Evolutionary conservation across 2,113 vertebrate species (phyloP).

Genomic region (Emydura subglobosa): DNA sequence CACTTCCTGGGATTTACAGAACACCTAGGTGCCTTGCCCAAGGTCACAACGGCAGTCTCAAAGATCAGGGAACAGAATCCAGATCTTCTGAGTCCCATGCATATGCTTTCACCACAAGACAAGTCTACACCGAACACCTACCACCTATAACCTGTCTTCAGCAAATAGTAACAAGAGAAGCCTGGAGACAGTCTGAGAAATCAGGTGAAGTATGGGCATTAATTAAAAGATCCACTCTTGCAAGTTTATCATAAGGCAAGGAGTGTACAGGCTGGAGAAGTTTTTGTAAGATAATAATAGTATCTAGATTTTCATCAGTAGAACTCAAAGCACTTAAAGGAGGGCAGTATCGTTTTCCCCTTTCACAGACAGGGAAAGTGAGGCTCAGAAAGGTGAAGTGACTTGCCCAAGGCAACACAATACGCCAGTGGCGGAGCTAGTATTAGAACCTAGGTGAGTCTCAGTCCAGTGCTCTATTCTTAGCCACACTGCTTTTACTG

Average conservation of each 20-base stretch:
- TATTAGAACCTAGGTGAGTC: neutral
- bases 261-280: no score
- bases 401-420: neutral
- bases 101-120: no score
- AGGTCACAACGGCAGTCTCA: no score
- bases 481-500: accelerated
- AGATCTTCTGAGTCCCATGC: no score
- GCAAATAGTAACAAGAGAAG: constrained; percentile 16
- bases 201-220: neutral
- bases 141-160: neutral
- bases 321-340: neutral
- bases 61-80: no score
- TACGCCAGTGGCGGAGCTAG: neutral
- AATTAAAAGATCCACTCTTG: neutral
- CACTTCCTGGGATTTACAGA: no score
- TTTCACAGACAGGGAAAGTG: neutral
- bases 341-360: neutral
- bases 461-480: neutral
- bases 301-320: neutral
- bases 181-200: neutral
- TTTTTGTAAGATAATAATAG: neutral
- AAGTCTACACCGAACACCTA: no score
- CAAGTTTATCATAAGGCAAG: neutral
- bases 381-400: neutral
- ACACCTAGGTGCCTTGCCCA: no score